phyloP scores from a whole-genome alignment of 1,140 invertebrate species.

The Plutomurus gul region DNA sequence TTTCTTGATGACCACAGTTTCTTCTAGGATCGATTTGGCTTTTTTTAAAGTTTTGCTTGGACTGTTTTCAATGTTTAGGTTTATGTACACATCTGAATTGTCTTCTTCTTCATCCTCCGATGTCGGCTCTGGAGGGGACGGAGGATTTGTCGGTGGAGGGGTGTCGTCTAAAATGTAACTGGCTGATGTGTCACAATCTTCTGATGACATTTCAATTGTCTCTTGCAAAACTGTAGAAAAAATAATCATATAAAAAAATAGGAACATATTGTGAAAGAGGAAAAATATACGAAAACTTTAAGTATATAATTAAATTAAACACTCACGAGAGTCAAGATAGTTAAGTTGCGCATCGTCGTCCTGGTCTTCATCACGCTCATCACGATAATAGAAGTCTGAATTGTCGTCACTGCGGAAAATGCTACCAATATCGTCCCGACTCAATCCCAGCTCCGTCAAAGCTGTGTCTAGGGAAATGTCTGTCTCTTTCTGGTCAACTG shows the following conservation, averaged over 20 bases:
- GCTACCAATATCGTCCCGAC: not conserved
- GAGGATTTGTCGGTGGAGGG: conserved; percentile 51
- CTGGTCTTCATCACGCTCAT: not conserved
- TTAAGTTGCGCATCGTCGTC: not conserved
- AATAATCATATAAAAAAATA: too few species aligned
- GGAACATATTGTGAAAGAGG: too few species aligned
- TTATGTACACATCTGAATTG: not conserved
- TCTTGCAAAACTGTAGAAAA: not conserved
- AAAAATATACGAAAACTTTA: too few species aligned
- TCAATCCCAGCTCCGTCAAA: conserved; percentile 15
- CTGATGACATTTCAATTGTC: not conserved
- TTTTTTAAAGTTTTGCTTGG: conserved; percentile 6
- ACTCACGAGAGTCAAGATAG: conserved; percentile 14
- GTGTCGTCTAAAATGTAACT: conserved; percentile 38
- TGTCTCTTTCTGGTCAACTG: not conserved
- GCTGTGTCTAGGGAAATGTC: conserved; percentile 40
- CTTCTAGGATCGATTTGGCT: conserved; percentile 7
- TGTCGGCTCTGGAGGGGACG: conserved; percentile 38
- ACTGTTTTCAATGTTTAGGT: conserved; percentile 38
- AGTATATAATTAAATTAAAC: too few species aligned
- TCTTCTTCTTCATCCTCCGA: not conserved
- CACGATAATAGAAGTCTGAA: not conserved
- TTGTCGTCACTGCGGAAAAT: not conserved
- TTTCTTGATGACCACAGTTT: not conserved
- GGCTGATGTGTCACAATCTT: not conserved